Percentiles rank a stretch among this genome's conserved stretches.
These are phyloP conservation scores for Toxotes jaculatrix DNA, from an alignment of 2,113 vertebrate species.

Conservation along the genomic window DNA sequence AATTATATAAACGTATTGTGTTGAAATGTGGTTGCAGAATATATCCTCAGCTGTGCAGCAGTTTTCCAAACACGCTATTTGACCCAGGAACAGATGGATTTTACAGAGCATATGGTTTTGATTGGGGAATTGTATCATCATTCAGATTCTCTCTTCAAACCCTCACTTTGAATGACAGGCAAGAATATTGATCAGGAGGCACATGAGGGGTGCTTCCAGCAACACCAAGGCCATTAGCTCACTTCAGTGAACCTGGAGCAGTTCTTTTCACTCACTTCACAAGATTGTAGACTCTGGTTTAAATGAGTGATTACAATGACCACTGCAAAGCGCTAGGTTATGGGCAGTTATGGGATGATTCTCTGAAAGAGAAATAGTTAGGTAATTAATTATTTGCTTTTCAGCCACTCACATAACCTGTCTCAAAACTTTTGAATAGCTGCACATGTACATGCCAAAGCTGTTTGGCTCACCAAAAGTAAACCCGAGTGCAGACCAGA, in stretches of 20 bases:
- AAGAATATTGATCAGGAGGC: slow-evolving; percentile 36
- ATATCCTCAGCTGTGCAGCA: background rate
- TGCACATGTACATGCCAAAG: background rate
- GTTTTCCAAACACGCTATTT: slow-evolving; percentile 13
- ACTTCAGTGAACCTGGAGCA: slow-evolving; percentile 1
- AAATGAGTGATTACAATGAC: background rate
- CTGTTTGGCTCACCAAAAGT: no score
- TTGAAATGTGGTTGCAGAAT: slow-evolving; percentile 16
- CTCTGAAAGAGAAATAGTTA: background rate
- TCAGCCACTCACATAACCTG: background rate
- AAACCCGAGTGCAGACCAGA: background rate
- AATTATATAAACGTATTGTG: slow-evolving; percentile 17
- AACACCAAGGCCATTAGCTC: slow-evolving; percentile 20
- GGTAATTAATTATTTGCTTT: background rate
- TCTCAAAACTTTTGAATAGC: background rate
- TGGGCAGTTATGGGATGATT: background rate
- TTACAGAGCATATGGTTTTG: slow-evolving; percentile 43
- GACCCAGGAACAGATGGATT: slow-evolving; percentile 34
- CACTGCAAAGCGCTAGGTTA: background rate
- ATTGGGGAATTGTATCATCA: slow-evolving; percentile 29
- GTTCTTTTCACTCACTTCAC: background rate
- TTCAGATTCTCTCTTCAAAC: slow-evolving; percentile 25
- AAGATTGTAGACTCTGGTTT: background rate
- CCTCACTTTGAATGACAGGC: slow-evolving; percentile 44
- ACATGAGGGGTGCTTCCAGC: slow-evolving; percentile 19